These are phyloP conservation scores for Congeria kusceri DNA, from an alignment of 2,888 invertebrate species.

Conservation along the genomic window DNA sequence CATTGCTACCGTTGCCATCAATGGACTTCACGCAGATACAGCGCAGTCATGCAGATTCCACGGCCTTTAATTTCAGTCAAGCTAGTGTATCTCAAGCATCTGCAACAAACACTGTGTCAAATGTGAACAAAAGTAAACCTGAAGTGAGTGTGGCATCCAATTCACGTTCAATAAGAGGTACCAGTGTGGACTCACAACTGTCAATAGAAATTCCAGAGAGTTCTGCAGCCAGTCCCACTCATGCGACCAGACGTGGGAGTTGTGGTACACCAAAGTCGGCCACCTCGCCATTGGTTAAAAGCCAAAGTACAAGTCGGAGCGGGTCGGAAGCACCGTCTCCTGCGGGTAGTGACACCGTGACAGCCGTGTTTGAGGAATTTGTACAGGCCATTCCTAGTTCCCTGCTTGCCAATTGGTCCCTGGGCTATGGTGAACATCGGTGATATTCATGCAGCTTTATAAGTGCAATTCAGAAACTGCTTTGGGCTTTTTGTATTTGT, in stretches of 20 bases:
- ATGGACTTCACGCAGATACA: conserved; percentile 54
- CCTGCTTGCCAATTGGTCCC: conserved; percentile 3
- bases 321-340: conserved; percentile 43
- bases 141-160: too few relatives aligned
- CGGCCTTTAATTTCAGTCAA: not conserved
- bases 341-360: conserved; percentile 48
- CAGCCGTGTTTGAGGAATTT: conserved; percentile 61
- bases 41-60: not conserved
- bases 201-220: conserved; percentile 40
- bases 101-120: too few relatives aligned
- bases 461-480: too few relatives aligned
- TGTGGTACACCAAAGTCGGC: not conserved
- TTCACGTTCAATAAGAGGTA: too few relatives aligned
- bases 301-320: conserved; percentile 27
- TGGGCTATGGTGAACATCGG: not conserved
- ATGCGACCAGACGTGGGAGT: not conserved
- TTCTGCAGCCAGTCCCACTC: conserved; percentile 1
- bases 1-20: conserved; percentile 46
- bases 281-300: conserved; percentile 35
- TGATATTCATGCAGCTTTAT: too few relatives aligned
- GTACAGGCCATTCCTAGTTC: conserved; percentile 44
- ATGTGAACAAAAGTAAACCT: too few relatives aligned
- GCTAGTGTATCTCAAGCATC: not conserved
- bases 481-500: too few relatives aligned
- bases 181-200: conserved; percentile 9